Conservation (phyloP, 1,140 invertebrate species). For the Sycobia sp. region DNA sequence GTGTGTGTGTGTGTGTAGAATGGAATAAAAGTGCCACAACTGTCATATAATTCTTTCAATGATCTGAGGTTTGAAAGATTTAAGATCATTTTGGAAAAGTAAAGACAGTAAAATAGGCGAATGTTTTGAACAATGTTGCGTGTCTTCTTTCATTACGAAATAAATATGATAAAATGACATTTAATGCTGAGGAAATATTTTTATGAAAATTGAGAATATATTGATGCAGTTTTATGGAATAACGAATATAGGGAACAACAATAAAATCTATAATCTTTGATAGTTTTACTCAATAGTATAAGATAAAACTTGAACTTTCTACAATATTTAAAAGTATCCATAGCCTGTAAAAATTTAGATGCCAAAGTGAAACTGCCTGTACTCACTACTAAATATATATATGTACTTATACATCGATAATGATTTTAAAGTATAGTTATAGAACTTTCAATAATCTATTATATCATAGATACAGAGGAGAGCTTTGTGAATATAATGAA, state of each 20-base stretch:
- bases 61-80: neutral
- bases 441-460: too few relatives aligned
- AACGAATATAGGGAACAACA: neutral
- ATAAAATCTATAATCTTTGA: neutral
- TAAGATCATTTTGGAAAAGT: too few relatives aligned
- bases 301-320: neutral
- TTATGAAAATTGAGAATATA: conserved; percentile 1
- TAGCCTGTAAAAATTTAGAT: conserved; percentile 18
- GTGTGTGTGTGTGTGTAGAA: too few relatives aligned
- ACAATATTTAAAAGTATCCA: neutral
- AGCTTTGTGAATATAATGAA: too few relatives aligned
- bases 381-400: neutral
- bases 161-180: too few relatives aligned
- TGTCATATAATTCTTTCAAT: neutral
- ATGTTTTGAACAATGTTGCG: too few relatives aligned
- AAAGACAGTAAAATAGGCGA: too few relatives aligned
- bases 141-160: too few relatives aligned
- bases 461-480: too few relatives aligned
- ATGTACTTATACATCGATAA: too few relatives aligned
- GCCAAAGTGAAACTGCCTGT: conserved; percentile 14
- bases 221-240: neutral
- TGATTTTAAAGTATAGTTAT: too few relatives aligned
- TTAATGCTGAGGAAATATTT: conserved; percentile 6
- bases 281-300: neutral
- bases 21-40: conserved; percentile 21